These are phyloP conservation scores for Euphydryas editha DNA, from an alignment of 2,888 invertebrate genomes.

Conservation along the genomic window DNA sequence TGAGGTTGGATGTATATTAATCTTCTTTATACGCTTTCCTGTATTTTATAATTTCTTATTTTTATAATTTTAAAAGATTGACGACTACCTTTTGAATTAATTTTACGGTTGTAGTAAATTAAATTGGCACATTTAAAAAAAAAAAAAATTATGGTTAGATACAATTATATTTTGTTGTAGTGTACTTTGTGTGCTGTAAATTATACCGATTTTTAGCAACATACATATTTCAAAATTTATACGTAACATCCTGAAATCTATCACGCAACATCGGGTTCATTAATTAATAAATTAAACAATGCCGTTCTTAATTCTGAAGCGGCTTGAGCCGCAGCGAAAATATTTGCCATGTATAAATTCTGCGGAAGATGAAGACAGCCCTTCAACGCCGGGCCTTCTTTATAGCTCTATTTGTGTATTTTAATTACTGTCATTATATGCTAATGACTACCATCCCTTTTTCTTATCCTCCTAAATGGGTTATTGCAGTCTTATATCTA, in stretches of 20 bases:
- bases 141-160: not conserved
- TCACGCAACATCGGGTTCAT: constrained; percentile 73
- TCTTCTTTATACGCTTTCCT: constrained; percentile 12
- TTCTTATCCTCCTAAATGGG: constrained; percentile 84
- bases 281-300: constrained; percentile 83
- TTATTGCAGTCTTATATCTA: constrained; percentile 81
- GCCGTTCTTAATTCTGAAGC: constrained; percentile 73
- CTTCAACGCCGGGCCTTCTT: constrained; percentile 81
- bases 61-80: not conserved
- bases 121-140: too few relatives aligned
- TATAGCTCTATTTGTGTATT: constrained; percentile 88
- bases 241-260: constrained; percentile 51
- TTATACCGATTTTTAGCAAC: not conserved
- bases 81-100: not conserved
- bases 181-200: not conserved
- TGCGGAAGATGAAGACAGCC: constrained; percentile 81
- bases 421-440: constrained; percentile 89
- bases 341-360: constrained; percentile 83
- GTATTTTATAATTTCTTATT: not conserved
- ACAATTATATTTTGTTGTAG: not conserved
- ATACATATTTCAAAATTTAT: constrained; percentile 3
- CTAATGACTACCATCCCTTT: constrained; percentile 84
- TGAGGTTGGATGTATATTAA: constrained; percentile 28
- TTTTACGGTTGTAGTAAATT: not conserved
- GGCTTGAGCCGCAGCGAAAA: constrained; percentile 74